A percentile compares a stretch with the other conserved stretches of the same genome.
phyloP scores from a whole-genome alignment of 1,140 invertebrate genomes.

The Caenorhabditis briggsae region DNA sequence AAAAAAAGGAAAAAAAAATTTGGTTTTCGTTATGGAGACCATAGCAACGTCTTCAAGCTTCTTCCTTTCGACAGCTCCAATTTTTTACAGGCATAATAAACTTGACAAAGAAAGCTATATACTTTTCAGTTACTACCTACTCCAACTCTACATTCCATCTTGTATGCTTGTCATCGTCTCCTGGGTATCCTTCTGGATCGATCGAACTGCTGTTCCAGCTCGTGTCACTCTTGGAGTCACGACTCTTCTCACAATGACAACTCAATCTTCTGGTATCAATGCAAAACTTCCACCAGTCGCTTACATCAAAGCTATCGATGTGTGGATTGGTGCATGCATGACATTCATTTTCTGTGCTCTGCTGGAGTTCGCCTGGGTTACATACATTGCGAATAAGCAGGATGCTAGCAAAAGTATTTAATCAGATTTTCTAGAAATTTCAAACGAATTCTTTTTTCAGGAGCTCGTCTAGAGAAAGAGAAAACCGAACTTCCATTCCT shows the following conservation, averaged over 20 bases:
- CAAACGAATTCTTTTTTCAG: conserved; percentile 27
- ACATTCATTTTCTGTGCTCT: conserved; percentile 95
- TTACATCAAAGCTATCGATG: conserved; percentile 85
- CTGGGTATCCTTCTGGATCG: conserved; percentile 81
- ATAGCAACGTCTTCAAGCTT: no score
- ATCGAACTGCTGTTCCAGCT: conserved; percentile 79
- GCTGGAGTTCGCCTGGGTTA: conserved; percentile 94
- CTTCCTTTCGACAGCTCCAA: background rate
- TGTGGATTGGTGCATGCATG: conserved; percentile 85
- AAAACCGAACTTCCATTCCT: conserved; percentile 6
- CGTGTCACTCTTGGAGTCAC: conserved; percentile 79
- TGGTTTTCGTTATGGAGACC: no score
- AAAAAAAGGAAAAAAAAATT: no score
- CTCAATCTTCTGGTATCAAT: conserved; percentile 91
- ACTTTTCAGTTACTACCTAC: conserved; percentile 86
- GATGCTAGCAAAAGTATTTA: conserved; percentile 75
- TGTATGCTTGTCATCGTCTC: conserved; percentile 81
- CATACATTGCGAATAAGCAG: conserved; percentile 86
- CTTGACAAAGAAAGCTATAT: background rate
- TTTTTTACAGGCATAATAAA: background rate
- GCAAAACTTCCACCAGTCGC: conserved; percentile 94
- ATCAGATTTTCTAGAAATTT: background rate
- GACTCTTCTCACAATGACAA: conserved; percentile 95
- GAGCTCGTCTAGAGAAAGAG: conserved; percentile 7
- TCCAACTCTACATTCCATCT: conserved; percentile 82